These are phyloP conservation scores for Schizaphis graminum DNA, from an alignment of 2,888 invertebrate species.

Conservation along the genomic window DNA sequence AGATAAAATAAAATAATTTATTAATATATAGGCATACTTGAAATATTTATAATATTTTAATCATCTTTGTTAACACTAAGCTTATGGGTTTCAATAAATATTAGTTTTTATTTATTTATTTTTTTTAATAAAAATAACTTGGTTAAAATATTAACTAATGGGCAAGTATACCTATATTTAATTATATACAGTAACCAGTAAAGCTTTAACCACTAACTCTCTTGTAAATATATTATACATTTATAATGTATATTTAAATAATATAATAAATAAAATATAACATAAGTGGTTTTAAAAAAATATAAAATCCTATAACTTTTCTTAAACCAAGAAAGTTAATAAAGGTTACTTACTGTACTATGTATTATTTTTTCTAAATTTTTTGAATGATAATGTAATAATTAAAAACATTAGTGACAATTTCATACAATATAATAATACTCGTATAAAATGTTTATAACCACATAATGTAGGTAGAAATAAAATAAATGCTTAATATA, in stretches of 20 bases:
- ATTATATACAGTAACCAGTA: neutral
- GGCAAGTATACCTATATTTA: neutral
- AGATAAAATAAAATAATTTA: neutral
- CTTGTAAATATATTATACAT: neutral
- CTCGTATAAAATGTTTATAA: neutral
- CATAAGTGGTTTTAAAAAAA: neutral
- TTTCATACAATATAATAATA: neutral
- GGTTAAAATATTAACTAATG: neutral
- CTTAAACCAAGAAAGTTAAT: neutral
- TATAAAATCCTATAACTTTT: neutral
- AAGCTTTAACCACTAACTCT: too few species aligned
- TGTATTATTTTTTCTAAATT: neutral
- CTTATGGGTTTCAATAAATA: neutral
- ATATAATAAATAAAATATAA: neutral
- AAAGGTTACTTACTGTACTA: neutral
- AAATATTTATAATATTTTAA: neutral
- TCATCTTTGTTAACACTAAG: neutral
- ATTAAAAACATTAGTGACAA: neutral
- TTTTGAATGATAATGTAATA: neutral
- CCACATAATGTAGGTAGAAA: neutral
- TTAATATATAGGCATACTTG: neutral
- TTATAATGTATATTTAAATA: neutral
- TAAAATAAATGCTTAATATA: slow-evolving; percentile 10
- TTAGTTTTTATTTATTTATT: neutral
- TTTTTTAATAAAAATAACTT: neutral